A percentile compares a stretch with the other conserved stretches of the same genome.
These are phyloP conservation scores for Entomobrya multifasciata DNA, from an alignment of 2,888 invertebrate species.

Conservation along the genomic window DNA sequence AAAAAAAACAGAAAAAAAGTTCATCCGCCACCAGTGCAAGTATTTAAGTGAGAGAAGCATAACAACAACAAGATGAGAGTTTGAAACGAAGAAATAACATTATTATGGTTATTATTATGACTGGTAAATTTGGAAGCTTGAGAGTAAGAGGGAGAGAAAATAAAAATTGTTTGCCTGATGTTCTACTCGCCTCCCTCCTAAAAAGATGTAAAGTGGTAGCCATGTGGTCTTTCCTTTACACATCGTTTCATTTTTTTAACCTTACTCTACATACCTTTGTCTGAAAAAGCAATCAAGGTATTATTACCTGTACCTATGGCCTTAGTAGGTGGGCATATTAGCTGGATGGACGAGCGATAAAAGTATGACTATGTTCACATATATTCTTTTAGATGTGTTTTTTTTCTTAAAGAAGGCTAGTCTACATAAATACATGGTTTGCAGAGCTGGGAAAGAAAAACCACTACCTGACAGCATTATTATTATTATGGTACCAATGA, in stretches of 20 bases:
- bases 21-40: neutral
- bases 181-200: constrained; percentile 48
- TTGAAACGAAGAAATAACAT: constrained; percentile 64
- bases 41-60: neutral
- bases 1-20: neutral
- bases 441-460: neutral
- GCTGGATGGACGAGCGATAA: neutral
- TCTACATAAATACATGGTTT: no score
- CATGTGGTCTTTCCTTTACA: constrained; percentile 64
- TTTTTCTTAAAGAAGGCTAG: neutral
- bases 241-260: constrained; percentile 45
- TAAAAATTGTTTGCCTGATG: constrained; percentile 53
- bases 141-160: constrained; percentile 26
- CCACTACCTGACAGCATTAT: constrained; percentile 44
- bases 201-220: constrained; percentile 49
- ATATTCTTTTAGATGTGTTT: neutral
- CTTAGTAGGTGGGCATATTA: neutral
- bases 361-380: neutral
- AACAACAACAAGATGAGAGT: constrained; percentile 30
- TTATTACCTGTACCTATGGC: constrained; percentile 21
- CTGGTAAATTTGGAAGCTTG: constrained; percentile 64
- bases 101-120: constrained; percentile 70
- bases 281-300: constrained; percentile 30
- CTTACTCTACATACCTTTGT: neutral
- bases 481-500: constrained; percentile 38